Conservation (phyloP, 2,888 invertebrate genomes). For the Rhyacophila evoluta region DNA sequence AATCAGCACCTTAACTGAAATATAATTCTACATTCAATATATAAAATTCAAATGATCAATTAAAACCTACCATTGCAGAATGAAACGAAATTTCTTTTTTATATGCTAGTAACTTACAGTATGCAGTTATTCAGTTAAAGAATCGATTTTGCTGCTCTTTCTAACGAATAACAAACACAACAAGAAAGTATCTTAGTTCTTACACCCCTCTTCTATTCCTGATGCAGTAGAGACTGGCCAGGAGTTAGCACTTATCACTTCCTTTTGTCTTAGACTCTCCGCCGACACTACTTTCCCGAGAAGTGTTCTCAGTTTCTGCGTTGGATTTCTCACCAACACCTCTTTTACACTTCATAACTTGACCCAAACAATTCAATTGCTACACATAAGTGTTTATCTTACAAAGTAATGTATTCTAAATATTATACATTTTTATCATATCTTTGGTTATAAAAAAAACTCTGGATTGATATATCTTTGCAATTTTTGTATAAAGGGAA, state of each 20-base stretch:
- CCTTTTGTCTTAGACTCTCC: conserved; percentile 49
- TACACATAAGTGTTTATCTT: too few relatives aligned
- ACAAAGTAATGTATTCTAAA: too few relatives aligned
- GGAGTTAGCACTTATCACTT: conserved; percentile 43
- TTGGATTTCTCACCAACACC: not conserved
- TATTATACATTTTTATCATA: too few relatives aligned
- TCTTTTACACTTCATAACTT: not conserved
- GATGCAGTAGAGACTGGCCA: not conserved
- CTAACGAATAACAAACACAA: not conserved
- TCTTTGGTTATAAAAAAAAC: too few relatives aligned
- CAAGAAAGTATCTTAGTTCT: not conserved
- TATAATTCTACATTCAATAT: too few relatives aligned
- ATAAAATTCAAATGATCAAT: too few relatives aligned
- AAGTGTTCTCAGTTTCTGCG: conserved; percentile 18
- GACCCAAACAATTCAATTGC: not conserved
- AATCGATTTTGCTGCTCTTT: not conserved
- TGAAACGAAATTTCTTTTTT: too few relatives aligned
- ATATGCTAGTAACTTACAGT: too few relatives aligned
- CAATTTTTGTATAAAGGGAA: too few relatives aligned
- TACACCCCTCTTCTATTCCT: conserved; percentile 1
- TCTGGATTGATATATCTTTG: too few relatives aligned
- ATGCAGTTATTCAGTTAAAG: not conserved
- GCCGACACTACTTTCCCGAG: conserved; percentile 25
- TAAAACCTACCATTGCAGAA: too few relatives aligned
- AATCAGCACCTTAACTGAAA: too few relatives aligned